phyloP scores from a whole-genome alignment of 2,113 vertebrate genomes.

The Notarius quadriscutis region DNA sequence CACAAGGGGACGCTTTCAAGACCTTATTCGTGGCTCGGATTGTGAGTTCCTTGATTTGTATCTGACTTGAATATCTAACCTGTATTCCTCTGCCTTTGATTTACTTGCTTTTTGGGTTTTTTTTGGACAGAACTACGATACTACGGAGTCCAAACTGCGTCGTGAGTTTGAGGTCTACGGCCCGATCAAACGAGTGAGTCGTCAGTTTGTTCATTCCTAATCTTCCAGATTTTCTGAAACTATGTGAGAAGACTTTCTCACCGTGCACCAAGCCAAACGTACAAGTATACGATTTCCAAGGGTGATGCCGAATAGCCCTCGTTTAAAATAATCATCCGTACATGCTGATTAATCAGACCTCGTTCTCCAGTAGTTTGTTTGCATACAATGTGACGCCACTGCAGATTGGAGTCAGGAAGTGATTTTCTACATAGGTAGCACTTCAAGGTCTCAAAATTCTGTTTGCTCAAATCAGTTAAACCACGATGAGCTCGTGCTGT shows the following conservation, averaged over 20 bases:
- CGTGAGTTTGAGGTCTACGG: slow-evolving; percentile 93
- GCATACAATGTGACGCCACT: too few relatives aligned
- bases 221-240: background rate
- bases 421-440: too few relatives aligned
- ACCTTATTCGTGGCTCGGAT: slow-evolving; percentile 91
- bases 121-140: slow-evolving; percentile 85
- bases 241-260: too few relatives aligned
- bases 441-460: too few relatives aligned
- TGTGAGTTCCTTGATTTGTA: slow-evolving; percentile 70
- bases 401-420: too few relatives aligned
- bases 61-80: background rate
- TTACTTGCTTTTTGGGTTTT: background rate
- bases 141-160: slow-evolving; percentile 91
- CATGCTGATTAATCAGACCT: too few relatives aligned
- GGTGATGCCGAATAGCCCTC: too few relatives aligned
- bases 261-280: background rate
- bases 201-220: background rate
- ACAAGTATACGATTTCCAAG: background rate
- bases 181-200: slow-evolving; percentile 87
- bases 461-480: too few relatives aligned
- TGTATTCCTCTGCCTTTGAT: background rate
- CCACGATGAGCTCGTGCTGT: too few relatives aligned
- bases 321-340: too few relatives aligned
- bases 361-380: too few relatives aligned
- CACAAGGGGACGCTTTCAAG: slow-evolving; percentile 93